Evolutionary conservation across 2,797 vertebrate species (phyloP).

Genomic region (Catostomus latipinnis): DNA sequence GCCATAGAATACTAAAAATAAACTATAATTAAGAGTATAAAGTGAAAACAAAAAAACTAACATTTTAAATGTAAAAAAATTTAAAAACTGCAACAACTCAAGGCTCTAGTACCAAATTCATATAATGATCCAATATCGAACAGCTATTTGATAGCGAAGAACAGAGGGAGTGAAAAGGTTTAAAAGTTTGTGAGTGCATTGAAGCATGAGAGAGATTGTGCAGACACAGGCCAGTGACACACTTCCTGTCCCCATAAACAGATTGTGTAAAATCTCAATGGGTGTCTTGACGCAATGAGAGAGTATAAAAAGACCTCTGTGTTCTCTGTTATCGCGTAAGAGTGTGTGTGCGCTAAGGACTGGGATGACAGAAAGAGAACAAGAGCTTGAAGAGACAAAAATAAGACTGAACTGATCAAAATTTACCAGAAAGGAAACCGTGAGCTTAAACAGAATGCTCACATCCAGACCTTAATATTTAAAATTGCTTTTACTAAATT

Average conservation of each 20-base stretch:
- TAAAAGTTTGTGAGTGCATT: slow-evolving; percentile 18
- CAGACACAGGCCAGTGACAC: slow-evolving; percentile 50
- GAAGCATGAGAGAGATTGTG: slow-evolving; percentile 39
- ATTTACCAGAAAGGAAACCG: slow-evolving; percentile 70
- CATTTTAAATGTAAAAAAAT: too few species aligned
- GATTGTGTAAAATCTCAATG: slow-evolving; percentile 54
- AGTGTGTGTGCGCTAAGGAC: slow-evolving; percentile 25
- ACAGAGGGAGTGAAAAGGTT: background rate
- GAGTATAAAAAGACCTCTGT: slow-evolving; percentile 55
- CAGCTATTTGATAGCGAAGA: background rate
- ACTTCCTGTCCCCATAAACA: slow-evolving; percentile 61
- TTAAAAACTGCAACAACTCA: too few species aligned
- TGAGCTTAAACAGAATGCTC: slow-evolving; percentile 59
- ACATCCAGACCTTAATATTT: slow-evolving; percentile 63
- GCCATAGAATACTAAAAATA: too few species aligned
- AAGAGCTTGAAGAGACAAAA: slow-evolving; percentile 45
- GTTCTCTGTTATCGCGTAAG: slow-evolving; percentile 36
- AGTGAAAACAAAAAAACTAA: too few species aligned
- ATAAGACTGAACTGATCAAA: slow-evolving; percentile 66
- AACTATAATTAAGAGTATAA: too few species aligned
- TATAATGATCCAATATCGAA: background rate
- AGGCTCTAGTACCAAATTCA: background rate
- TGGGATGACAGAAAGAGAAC: slow-evolving; percentile 39
- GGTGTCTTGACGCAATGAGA: slow-evolving; percentile 39
- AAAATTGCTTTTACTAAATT: slow-evolving; percentile 30